Base-by-base conservation (phyloP, 1,140 invertebrate species). In the Drosophila auraria region DNA sequence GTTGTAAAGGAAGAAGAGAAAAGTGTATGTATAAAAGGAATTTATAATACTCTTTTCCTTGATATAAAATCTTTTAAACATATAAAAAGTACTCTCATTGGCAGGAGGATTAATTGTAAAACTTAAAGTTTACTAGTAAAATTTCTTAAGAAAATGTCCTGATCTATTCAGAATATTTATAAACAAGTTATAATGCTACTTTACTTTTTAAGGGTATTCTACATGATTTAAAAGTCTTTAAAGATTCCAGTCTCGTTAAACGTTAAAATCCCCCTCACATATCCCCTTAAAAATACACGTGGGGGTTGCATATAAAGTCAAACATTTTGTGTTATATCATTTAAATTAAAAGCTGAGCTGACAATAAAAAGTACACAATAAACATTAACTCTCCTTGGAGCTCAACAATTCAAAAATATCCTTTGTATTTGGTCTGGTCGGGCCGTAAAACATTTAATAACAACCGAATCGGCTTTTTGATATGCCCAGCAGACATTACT, bases 261-360 rank as follows among this genome's bases (percentile, higher is more conserved):
- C 33, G 9, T 9, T 36, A 36, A 57, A 57, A 40, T 54, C 20
- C 20, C 36, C 17, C 27, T 44, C 72, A 75, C 70, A 74, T 63
- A 74, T 75, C n/a, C 33, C 54, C 12, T 36, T 20, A 2, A 5
- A 40, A 50, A 25, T 15, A 11, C 12, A 2, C 30, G 38, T 3
- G 44, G 56, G 76, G 63, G 61, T 44, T 44, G 68, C 59, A 66
- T 75, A 78, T 78, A 89, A 90, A 84, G 69, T 65, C 44, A 60
- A 77, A 82, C 60, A 61, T 74, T 83, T 80, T 61, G 71, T 73
- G 62, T 70, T 80, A 74, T 87, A 80, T 87, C 86, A 89, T 89
- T 89, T 89, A 89, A 89, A 89, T 89, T 89, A 89, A 89, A 89
- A 80, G 86, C 86, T 53, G 38, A 80, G 79, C 86, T 82, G 82